Percentiles rank a stretch among this genome's conserved stretches.
Conservation (phyloP, 2,113 vertebrate genomes). For the Ophthalmolycus amberensis region DNA sequence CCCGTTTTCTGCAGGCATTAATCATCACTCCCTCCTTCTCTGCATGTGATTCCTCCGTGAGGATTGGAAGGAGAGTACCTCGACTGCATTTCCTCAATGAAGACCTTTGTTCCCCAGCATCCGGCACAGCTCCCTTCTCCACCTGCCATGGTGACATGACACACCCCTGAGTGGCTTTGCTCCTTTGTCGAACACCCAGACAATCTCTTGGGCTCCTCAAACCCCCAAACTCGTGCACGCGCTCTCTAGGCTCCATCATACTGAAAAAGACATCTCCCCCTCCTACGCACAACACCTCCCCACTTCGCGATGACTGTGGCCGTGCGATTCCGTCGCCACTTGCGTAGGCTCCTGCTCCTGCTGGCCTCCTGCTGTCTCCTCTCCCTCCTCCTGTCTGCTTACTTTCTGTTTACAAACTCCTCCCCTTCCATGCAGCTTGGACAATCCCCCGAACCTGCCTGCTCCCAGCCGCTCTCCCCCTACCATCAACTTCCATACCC, state of each 20-base stretch:
- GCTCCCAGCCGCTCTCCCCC: conserved; percentile 85
- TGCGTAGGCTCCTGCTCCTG: conserved; percentile 90
- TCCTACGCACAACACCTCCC: conserved; percentile 39
- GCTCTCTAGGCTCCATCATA: neutral
- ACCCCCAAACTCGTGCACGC: conserved; percentile 10
- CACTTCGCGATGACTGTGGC: conserved; percentile 89
- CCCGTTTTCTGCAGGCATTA: conserved; percentile 69
- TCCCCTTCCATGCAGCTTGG: conserved; percentile 91
- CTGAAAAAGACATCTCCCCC: conserved; percentile 40
- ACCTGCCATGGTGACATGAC: conserved; percentile 99
- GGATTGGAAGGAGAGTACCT: conserved; percentile 46
- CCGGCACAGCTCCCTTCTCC: conserved; percentile 54
- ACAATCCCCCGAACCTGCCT: conserved; percentile 85
- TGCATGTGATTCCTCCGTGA: conserved; percentile 53
- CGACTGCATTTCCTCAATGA: conserved; percentile 38
- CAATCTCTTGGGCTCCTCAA: conserved; percentile 43
- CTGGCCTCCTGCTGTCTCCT: conserved; percentile 92
- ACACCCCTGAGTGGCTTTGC: conserved; percentile 62
- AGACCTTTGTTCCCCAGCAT: conserved; percentile 73
- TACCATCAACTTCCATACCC: conserved; percentile 85
- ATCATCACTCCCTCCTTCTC: conserved; percentile 54
- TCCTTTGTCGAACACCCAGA: conserved; percentile 51
- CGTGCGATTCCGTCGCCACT: conserved; percentile 90
- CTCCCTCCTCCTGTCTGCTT: conserved; percentile 93
- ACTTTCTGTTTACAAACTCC: conserved; percentile 92